Conservation (phyloP, 2,797 vertebrate genomes). For the Sebastes taczanowskii region DNA sequence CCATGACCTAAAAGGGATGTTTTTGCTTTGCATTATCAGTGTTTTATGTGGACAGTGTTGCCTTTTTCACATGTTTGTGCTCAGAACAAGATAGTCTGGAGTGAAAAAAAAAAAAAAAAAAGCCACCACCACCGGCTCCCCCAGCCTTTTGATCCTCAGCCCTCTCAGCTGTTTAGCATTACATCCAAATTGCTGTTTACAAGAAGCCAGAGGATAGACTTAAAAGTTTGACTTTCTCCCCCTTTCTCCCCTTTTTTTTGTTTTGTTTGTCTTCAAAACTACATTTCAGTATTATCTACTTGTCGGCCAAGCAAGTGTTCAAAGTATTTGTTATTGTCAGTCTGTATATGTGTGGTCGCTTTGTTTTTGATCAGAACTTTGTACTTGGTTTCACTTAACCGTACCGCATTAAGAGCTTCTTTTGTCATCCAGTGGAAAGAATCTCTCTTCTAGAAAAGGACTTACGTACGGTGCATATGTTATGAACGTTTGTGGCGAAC, state of each 20-base stretch:
- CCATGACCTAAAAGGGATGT: conserved; percentile 79
- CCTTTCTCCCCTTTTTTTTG: conserved; percentile 2
- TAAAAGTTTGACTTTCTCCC: conserved; percentile 64
- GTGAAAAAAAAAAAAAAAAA: conserved; percentile 25
- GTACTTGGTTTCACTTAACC: conserved; percentile 50
- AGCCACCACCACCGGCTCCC: conserved; percentile 20
- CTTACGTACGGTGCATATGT: conserved; percentile 64
- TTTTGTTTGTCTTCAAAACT: conserved; percentile 37
- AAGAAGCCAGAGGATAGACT: conserved; percentile 75
- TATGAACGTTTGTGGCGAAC: conserved; percentile 61
- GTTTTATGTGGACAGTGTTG: conserved; percentile 62
- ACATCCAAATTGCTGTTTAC: conserved; percentile 83
- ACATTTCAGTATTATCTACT: conserved; percentile 76
- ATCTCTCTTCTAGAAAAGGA: conserved; percentile 44
- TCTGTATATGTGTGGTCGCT: conserved; percentile 64
- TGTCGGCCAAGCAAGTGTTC: conserved; percentile 64
- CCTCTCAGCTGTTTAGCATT: conserved; percentile 82
- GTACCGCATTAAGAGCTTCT: conserved; percentile 58
- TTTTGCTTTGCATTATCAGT: conserved; percentile 75
- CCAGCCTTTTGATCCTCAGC: conserved; percentile 64
- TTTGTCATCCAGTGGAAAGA: conserved; percentile 69
- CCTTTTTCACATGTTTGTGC: conserved; percentile 67
- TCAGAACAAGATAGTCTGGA: conserved; percentile 62
- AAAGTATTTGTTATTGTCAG: conserved; percentile 55
- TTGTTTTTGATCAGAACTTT: conserved; percentile 58